Base-by-base conservation (phyloP, 2,113 vertebrate genomes). In the Microcebus ravelobensis region DNA sequence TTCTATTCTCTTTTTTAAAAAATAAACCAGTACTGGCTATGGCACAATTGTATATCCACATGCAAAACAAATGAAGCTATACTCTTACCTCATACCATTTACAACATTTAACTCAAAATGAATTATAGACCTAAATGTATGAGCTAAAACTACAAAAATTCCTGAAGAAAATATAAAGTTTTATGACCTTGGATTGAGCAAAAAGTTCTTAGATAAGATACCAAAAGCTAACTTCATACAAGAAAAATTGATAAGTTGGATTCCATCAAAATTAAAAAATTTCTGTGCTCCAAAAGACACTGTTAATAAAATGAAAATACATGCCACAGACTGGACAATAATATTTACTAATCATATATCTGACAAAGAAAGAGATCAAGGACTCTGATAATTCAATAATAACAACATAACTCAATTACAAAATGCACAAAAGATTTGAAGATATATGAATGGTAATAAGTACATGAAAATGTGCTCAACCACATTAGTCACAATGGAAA, bases 271-370 rank as follows among this genome's bases (percentile, higher is more conserved):
- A 84, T 90, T 76, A 31, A 63, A 91, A 91, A 87, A 73, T 6
- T 29, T 74, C 48, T 65, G 27, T 77, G 27, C 87, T 95, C 83
- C 63, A 88, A 87, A 88, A 87, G 45, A 57, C 3, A 15, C 25
- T n/a, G 42, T 79, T 83, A 73, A 57, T 39, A 91, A 88, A 90
- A 93, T 36, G 89, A 88, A 96, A 93, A 83, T 59, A 45, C 20
- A 82, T 55, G 21, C 17, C 39, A 65, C 7, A 81, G 34, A 34
- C 25, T 71, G 5, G 48, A 88, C 87, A 34, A 87, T 82, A 93
- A 74, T 73, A 79, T 73, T 73, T 80, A 12, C 50, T 88, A 48
- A 84, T 90, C 61, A 82, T 82, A 29, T 48, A 67, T 25, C 61
- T 91, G 70, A 55, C 87, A 81, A 79, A 70, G 59, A 15, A 82